Evolutionary conservation across 2,797 vertebrate species (phyloP).

Genomic region (Chaetodon trifasciatus): DNA sequence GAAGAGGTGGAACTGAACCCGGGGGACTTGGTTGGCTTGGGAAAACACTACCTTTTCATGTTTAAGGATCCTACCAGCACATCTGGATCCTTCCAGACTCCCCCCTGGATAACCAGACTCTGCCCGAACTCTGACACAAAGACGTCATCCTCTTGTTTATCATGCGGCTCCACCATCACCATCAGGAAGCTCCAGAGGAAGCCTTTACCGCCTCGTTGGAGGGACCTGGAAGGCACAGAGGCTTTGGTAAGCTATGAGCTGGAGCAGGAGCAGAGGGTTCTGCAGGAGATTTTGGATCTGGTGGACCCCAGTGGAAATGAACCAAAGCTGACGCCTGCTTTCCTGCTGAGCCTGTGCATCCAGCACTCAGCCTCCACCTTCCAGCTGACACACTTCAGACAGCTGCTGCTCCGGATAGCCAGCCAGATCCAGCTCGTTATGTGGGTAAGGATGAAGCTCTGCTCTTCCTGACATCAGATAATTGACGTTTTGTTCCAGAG

Average conservation of each 20-base stretch:
- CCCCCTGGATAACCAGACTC: slow-evolving; percentile 81
- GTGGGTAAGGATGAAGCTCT: slow-evolving; percentile 80
- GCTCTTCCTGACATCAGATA: slow-evolving; percentile 1
- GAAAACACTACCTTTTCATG: slow-evolving; percentile 87
- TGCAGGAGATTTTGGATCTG: slow-evolving; percentile 79
- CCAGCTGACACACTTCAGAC: slow-evolving; percentile 77
- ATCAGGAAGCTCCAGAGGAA: slow-evolving; percentile 48
- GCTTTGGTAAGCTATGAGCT: slow-evolving; percentile 75
- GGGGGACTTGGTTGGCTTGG: slow-evolving; percentile 86
- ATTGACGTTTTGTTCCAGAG: background rate
- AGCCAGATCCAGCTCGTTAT: slow-evolving; percentile 81
- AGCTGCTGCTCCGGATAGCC: slow-evolving; percentile 82
- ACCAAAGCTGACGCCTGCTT: slow-evolving; percentile 82
- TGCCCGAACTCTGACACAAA: slow-evolving; percentile 58
- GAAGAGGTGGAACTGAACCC: slow-evolving; percentile 81
- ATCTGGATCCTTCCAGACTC: slow-evolving; percentile 56
- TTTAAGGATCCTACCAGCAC: slow-evolving; percentile 86
- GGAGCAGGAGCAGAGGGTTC: slow-evolving; percentile 81
- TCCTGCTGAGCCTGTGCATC: slow-evolving; percentile 86
- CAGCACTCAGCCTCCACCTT: slow-evolving; percentile 80
- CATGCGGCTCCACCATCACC: slow-evolving; percentile 65
- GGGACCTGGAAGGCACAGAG: slow-evolving; percentile 76
- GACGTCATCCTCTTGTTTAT: slow-evolving; percentile 60
- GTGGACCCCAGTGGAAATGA: slow-evolving; percentile 67
- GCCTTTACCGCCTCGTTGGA: slow-evolving; percentile 63